phyloP scores from a whole-genome alignment of 2,797 vertebrate genomes.

The Ptychadena robeensis region DNA sequence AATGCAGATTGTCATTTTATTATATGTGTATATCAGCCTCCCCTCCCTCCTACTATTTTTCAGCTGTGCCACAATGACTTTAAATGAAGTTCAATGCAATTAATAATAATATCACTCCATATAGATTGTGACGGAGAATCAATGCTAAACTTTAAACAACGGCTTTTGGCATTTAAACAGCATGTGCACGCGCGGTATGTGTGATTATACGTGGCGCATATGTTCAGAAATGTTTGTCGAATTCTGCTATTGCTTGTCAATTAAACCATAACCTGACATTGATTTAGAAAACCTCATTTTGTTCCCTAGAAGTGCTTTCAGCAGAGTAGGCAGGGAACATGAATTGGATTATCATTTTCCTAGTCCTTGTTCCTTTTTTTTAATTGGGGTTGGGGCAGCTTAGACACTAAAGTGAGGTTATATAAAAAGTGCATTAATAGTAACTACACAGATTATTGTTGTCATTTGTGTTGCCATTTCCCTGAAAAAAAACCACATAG shows the following conservation, averaged over 20 bases:
- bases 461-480: too few relatives aligned
- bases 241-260: slow-evolving; percentile 19
- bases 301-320: background rate
- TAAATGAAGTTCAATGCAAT: slow-evolving; percentile 28
- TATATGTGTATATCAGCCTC: background rate
- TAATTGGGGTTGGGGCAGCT: background rate
- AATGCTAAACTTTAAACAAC: slow-evolving; percentile 50
- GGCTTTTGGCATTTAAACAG: slow-evolving; percentile 37
- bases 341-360: background rate
- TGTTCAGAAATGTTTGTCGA: slow-evolving; percentile 14
- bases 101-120: slow-evolving; percentile 39
- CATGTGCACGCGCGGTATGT: background rate
- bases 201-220: background rate
- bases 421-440: too few relatives aligned
- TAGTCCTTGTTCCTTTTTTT: background rate
- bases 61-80: background rate
- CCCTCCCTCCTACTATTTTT: background rate
- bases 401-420: background rate
- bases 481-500: too few relatives aligned
- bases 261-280: slow-evolving; percentile 11
- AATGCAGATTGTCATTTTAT: slow-evolving; percentile 40
- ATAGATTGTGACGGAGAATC: slow-evolving; percentile 21
- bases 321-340: background rate
- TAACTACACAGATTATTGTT: too few relatives aligned
- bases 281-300: slow-evolving; percentile 30